Base-by-base conservation (phyloP, 2,888 invertebrate species). In the Philopedon plagiatum region DNA sequence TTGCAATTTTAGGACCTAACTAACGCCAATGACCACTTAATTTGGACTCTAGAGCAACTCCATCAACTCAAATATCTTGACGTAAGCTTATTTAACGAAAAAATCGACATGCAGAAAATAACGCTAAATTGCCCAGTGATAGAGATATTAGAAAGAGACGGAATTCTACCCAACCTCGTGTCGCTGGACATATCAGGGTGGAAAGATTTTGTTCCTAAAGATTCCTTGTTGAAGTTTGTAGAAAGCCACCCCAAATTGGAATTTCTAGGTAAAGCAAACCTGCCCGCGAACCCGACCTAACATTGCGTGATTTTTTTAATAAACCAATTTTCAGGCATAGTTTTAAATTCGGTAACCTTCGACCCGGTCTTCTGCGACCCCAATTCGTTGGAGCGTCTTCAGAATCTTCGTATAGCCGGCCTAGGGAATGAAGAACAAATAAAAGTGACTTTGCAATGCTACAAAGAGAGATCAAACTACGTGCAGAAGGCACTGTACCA, bases 401-500 rank as follows among this genome's bases (percentile, higher is more conserved):
- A 74, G 13, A 77, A 82, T 75, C 67, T 81, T 19, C 76, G 75
- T 7, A 79, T 82, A n/a, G 81, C 78, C 7, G 80, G 85, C 7
- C 72, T 85, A 23, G 84, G 81, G 11, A 83, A 80, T 65, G 84
- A 84, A 60, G 76, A 79, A 39, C 85, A 85, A 70, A 83, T 85
- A 19, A 82, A 81, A 69, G 77, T 91, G 78, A 87, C 90, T 0
- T 83, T 92, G 51, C 74, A 74, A 11, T 66, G 69, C 15, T 75
- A 75, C 60, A 70, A 54, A 19, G 71, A 75, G 39, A 86, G 91
- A 54, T 86, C 88, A 4, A 83, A 87, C 66, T 92, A 90, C 81
- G 88, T 92, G 32, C 92, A 92, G 83, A 91, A 91, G 81, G 89
- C 91, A 61, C 84, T 92, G 32, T 91, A 90, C 82, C 88, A 90